Evolutionary conservation across 2,888 invertebrate species (phyloP).

Genomic region (Nymphalis urticae): DNA sequence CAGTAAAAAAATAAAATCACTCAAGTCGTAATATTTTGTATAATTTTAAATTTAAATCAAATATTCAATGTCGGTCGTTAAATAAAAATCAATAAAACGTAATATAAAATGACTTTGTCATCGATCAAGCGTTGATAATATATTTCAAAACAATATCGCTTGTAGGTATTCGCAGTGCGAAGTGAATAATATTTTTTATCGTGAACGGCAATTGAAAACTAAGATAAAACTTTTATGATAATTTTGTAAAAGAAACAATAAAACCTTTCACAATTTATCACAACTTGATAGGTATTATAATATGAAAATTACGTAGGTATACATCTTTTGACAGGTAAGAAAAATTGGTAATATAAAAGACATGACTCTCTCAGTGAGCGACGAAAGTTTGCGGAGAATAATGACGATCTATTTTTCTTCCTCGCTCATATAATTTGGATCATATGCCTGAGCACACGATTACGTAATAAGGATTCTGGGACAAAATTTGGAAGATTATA

Average conservation of each 20-base stretch:
- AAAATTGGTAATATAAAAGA: slow-evolving; percentile 39
- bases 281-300: slow-evolving; percentile 23
- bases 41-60: no score
- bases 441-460: slow-evolving; percentile 65
- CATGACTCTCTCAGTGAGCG: slow-evolving; percentile 33
- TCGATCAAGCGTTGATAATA: no score
- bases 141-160: not conserved
- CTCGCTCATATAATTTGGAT: slow-evolving; percentile 66
- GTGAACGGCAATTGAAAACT: not conserved
- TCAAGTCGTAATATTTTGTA: no score
- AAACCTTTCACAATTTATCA: slow-evolving; percentile 8
- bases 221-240: not conserved
- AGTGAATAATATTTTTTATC: not conserved
- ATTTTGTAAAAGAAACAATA: not conserved
- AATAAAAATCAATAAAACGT: no score
- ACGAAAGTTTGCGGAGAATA: slow-evolving; percentile 53
- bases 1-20: no score
- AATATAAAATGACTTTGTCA: no score
- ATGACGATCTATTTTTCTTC: slow-evolving; percentile 69
- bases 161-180: not conserved
- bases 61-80: no score
- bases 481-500: slow-evolving; percentile 58
- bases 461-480: slow-evolving; percentile 62
- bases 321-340: slow-evolving; percentile 36
- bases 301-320: slow-evolving; percentile 32